These are phyloP conservation scores for Litoditis marina DNA, from an alignment of 2,888 invertebrate species.

Conservation along the genomic window DNA sequence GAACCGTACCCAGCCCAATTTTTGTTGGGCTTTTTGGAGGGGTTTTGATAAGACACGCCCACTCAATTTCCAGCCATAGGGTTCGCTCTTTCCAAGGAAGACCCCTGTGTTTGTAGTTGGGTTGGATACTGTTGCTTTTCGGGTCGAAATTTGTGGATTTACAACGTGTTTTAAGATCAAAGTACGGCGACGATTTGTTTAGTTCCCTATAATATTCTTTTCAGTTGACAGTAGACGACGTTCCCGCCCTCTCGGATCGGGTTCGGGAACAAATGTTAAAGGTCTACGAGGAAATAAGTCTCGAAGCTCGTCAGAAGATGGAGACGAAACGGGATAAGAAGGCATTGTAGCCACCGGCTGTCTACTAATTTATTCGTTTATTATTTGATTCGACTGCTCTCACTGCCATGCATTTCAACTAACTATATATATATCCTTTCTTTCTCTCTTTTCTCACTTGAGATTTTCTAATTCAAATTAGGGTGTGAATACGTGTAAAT, in stretches of 20 bases:
- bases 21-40: too few relatives aligned
- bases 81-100: too few relatives aligned
- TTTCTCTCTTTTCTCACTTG: not conserved
- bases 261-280: constrained; percentile 38
- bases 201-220: constrained; percentile 3
- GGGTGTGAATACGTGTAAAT: not conserved
- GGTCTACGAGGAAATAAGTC: constrained; percentile 32
- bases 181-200: too few relatives aligned
- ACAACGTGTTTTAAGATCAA: too few relatives aligned
- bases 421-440: not conserved
- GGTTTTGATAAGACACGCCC: too few relatives aligned
- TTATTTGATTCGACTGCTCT: not conserved
- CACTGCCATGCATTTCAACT: not conserved
- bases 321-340: constrained; percentile 20
- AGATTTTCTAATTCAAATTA: not conserved
- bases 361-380: too few relatives aligned
- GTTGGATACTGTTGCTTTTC: too few relatives aligned
- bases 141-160: too few relatives aligned
- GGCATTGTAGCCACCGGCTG: too few relatives aligned
- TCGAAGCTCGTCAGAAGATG: constrained; percentile 29
- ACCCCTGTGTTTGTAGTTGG: too few relatives aligned
- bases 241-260: constrained; percentile 34
- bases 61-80: too few relatives aligned
- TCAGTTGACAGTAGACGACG: constrained; percentile 44
- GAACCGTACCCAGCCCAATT: too few relatives aligned